Conservation (phyloP, 2,113 vertebrate genomes). For the Amazona vittata region DNA sequence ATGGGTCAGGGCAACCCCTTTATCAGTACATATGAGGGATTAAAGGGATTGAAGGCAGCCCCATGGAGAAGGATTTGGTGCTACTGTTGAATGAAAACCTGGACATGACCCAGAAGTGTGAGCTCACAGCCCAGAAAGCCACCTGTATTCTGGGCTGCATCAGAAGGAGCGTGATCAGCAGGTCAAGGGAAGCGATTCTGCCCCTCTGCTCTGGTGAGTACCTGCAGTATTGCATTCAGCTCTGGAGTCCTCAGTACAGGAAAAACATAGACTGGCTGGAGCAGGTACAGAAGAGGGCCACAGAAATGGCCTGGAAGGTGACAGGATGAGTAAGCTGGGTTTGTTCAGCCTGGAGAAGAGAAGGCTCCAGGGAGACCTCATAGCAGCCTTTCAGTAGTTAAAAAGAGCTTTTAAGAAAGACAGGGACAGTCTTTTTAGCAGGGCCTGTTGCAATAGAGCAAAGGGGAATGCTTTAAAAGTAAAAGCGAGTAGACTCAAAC, state of each 20-base stretch:
- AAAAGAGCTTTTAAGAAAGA: background rate
- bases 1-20: accelerated
- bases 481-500: background rate
- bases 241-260: too few species aligned
- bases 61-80: background rate
- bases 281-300: background rate
- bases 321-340: background rate
- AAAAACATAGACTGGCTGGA: accelerated
- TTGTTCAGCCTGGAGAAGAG: background rate
- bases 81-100: background rate
- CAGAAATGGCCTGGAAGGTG: background rate
- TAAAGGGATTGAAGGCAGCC: background rate
- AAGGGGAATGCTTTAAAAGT: background rate
- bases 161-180: background rate
- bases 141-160: background rate
- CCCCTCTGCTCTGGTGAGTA: background rate
- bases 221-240: background rate
- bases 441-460: background rate
- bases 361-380: background rate
- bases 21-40: background rate
- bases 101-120: background rate
- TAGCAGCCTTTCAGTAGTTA: accelerated
- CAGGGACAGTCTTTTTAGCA: background rate
- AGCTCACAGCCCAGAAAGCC: background rate
- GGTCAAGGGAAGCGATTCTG: background rate